Evolutionary conservation across 2,113 vertebrate species (phyloP).

Genomic region (Lucifuga dentata): DNA sequence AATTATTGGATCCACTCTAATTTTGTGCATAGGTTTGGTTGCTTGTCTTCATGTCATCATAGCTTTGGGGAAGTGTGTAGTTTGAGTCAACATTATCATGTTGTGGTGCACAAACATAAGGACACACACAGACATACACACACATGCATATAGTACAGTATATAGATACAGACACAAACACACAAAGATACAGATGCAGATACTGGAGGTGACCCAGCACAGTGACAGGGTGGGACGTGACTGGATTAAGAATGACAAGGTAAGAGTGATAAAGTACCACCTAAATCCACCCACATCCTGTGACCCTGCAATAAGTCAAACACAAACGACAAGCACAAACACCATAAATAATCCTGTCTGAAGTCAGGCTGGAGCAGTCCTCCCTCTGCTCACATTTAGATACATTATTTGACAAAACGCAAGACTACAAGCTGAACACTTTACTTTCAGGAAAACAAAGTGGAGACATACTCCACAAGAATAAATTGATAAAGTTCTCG

Average conservation of each 20-base stretch:
- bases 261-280: conserved; percentile 78
- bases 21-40: background rate
- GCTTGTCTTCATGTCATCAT: background rate
- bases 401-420: conserved; percentile 44
- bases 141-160: no score
- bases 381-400: conserved; percentile 49
- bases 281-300: conserved; percentile 76
- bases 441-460: conserved; percentile 53
- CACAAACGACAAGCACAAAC: conserved; percentile 63
- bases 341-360: conserved; percentile 73
- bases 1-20: conserved; percentile 5
- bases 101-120: conserved; percentile 28
- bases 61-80: conserved; percentile 46
- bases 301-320: conserved; percentile 79
- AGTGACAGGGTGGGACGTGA: conserved; percentile 71
- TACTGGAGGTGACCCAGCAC: conserved; percentile 77
- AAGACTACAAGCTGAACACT: conserved; percentile 51
- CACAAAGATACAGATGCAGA: conserved; percentile 71
- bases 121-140: conserved; percentile 36
- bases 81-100: conserved; percentile 56
- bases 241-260: conserved; percentile 74
- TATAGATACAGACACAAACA: conserved; percentile 22
- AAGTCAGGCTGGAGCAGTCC: conserved; percentile 45
- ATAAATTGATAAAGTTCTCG: conserved; percentile 31
- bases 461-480: conserved; percentile 26